Conservation (phyloP, 2,113 vertebrate species). For the Lophura nycthemera region DNA sequence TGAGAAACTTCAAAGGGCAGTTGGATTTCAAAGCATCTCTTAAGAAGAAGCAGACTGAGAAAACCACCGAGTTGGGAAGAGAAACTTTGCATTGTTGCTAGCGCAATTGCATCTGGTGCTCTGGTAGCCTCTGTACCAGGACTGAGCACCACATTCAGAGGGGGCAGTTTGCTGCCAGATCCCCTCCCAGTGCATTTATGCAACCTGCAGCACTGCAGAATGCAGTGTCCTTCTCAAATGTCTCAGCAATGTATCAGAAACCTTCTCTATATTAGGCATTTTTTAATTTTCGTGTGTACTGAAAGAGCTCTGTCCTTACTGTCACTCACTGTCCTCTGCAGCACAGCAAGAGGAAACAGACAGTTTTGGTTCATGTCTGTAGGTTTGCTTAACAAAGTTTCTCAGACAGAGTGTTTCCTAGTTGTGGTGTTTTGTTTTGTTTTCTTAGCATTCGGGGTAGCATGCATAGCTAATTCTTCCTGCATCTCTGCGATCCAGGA, state of each 20-base stretch:
- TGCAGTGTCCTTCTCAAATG: background rate
- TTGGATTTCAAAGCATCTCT: constrained; percentile 61
- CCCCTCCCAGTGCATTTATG: background rate
- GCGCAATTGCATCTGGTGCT: constrained; percentile 40
- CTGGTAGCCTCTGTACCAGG: background rate
- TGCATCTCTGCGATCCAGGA: constrained; percentile 54
- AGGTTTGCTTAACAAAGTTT: constrained; percentile 27
- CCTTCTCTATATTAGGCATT: background rate
- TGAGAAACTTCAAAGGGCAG: constrained; percentile 64
- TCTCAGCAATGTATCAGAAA: background rate
- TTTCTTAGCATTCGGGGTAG: constrained; percentile 43
- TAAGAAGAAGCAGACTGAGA: constrained; percentile 68
- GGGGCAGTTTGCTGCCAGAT: background rate
- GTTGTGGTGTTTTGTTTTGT: constrained; percentile 49
- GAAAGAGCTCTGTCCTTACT: background rate
- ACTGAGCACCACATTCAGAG: background rate
- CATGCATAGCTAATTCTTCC: constrained; percentile 37
- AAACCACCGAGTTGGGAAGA: constrained; percentile 46
- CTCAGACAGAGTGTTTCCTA: constrained; percentile 27
- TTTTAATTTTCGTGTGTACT: background rate
- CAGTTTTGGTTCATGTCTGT: background rate
- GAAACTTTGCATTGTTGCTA: constrained; percentile 44
- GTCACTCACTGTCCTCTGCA: background rate
- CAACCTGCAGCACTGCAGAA: background rate
- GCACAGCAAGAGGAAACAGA: constrained; percentile 10